Percentiles rank a stretch among this genome's conserved stretches.
Conservation (phyloP, 2,113 vertebrate species). For the Merops nubicus region DNA sequence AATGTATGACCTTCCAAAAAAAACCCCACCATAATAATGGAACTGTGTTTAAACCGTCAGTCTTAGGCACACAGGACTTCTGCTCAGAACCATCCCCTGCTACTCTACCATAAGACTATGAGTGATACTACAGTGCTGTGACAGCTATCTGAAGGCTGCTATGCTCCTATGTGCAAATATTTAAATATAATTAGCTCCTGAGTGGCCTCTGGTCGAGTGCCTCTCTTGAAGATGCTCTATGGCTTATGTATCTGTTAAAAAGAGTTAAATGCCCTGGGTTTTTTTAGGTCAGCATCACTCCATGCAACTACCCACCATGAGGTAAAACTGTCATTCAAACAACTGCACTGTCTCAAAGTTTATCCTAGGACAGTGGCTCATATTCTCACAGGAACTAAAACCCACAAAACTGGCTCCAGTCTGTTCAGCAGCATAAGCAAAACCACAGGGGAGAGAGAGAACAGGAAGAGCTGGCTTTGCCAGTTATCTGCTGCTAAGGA, state of each 20-base stretch:
- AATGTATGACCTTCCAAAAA: not conserved
- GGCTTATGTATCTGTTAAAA: not conserved
- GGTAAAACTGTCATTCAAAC: not conserved
- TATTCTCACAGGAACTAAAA: not conserved
- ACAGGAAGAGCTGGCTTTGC: slow-evolving; percentile 9
- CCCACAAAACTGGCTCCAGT: not conserved
- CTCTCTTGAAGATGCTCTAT: not conserved
- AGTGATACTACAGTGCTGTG: not conserved
- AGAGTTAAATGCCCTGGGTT: not conserved
- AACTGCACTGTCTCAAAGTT: not conserved
- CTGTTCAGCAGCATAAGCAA: slow-evolving; percentile 34
- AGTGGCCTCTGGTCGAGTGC: not conserved
- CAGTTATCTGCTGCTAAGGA: slow-evolving; percentile 42
- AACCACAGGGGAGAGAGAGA: not conserved
- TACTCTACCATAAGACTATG: not conserved
- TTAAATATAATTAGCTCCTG: not conserved
- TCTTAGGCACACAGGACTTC: not conserved
- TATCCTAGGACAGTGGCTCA: not conserved
- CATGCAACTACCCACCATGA: not conserved
- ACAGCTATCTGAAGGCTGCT: not conserved
- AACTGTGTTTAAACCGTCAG: not conserved
- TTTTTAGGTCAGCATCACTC: not conserved
- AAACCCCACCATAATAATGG: not conserved
- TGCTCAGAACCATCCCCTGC: not conserved
- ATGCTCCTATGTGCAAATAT: not conserved